These are phyloP conservation scores for Zapus hudsonius DNA, from an alignment of 2,113 vertebrate species.

Conservation along the genomic window DNA sequence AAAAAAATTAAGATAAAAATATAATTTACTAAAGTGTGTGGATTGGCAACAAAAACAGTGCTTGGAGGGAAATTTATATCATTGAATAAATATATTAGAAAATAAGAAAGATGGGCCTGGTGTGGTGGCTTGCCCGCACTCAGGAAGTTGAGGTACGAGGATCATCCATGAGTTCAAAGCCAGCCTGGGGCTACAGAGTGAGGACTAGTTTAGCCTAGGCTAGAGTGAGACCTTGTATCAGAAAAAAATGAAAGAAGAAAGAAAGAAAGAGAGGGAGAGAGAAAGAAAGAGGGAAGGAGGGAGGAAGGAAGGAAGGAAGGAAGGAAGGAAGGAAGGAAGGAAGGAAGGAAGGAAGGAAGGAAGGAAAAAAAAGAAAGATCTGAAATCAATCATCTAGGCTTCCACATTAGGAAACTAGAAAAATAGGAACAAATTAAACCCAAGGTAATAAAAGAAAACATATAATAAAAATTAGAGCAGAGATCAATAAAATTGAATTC, in stretches of 20 bases:
- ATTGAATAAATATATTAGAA: constrained; percentile 7
- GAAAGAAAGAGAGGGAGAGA: too few relatives aligned
- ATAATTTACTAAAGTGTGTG: neutral
- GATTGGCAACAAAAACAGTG: constrained; percentile 37
- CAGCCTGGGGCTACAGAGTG: too few relatives aligned
- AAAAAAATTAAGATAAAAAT: neutral
- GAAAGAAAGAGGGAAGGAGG: too few relatives aligned
- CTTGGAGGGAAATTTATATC: constrained; percentile 32
- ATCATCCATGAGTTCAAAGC: too few relatives aligned
- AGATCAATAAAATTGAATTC: neutral
- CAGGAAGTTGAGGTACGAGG: too few relatives aligned
- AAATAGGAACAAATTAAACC: constrained; percentile 2
- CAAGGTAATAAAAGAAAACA: neutral
- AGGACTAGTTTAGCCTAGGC: too few relatives aligned
- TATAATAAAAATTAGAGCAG: constrained; percentile 4
- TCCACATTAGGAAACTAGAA: neutral
- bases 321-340: too few relatives aligned
- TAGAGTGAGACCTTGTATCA: too few relatives aligned
- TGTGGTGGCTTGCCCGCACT: too few relatives aligned
- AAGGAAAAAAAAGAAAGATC: neutral
- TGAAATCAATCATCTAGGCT: neutral
- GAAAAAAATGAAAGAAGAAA: too few relatives aligned
- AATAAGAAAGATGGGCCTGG: neutral
- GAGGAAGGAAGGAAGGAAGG: too few relatives aligned
- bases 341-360: too few relatives aligned